phyloP scores from a whole-genome alignment of 2,888 invertebrate species.

The Hypena proboscidalis region DNA sequence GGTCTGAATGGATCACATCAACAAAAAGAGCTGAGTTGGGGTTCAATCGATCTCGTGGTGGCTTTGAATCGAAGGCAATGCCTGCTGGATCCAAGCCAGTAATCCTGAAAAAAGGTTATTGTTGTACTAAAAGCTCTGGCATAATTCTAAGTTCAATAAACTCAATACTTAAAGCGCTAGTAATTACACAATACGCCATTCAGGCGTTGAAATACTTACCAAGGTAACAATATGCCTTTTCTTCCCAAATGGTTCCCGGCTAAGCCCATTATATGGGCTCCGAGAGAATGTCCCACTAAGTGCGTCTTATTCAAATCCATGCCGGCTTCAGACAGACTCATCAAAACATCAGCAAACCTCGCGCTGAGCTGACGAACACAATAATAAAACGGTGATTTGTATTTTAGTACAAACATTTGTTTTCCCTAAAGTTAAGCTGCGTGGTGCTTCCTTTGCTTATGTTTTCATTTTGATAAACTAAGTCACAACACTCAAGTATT shows the following conservation, averaged over 20 bases:
- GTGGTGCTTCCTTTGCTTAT: too few relatives aligned
- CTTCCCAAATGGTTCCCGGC: too few relatives aligned
- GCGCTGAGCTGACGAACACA: conserved; percentile 56
- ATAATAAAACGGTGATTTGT: conserved; percentile 20
- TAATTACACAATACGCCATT: too few relatives aligned
- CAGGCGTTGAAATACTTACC: background rate
- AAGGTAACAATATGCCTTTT: too few relatives aligned
- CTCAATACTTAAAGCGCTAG: too few relatives aligned
- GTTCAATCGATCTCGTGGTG: conserved; percentile 49
- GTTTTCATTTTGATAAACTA: conserved; percentile 9
- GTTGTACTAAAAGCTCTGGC: too few relatives aligned
- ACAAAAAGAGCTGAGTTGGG: conserved; percentile 63
- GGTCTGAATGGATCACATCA: conserved; percentile 69
- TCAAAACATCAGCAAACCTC: conserved; percentile 58
- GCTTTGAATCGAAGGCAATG: conserved; percentile 60
- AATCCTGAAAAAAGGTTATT: conserved; percentile 61
- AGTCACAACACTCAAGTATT: too few relatives aligned
- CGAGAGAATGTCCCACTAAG: too few relatives aligned
- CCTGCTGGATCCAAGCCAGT: conserved; percentile 73
- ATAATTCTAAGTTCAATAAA: too few relatives aligned
- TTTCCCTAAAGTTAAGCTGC: background rate
- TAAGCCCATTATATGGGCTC: too few relatives aligned
- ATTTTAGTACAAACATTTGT: conserved; percentile 23
- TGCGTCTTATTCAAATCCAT: too few relatives aligned
- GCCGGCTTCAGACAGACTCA: conserved; percentile 45